These are phyloP conservation scores for Stylophora pistillata DNA, from an alignment of 64 coral and sea anemone species.

Conservation along the genomic window DNA sequence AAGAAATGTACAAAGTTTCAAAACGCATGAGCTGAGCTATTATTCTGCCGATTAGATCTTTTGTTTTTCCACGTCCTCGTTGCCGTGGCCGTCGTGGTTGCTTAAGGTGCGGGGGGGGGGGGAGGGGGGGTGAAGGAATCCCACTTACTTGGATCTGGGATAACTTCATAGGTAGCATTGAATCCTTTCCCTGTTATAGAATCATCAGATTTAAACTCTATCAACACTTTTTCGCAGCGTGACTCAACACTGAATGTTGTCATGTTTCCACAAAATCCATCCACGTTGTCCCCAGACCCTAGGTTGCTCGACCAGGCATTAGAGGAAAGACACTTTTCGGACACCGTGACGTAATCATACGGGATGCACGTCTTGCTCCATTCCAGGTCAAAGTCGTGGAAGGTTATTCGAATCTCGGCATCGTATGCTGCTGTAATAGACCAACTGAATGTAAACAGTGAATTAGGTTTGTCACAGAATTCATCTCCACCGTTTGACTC, in stretches of 20 bases:
- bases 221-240: conserved; percentile 43
- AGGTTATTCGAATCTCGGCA: conserved; percentile 45
- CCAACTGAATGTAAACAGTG: neutral
- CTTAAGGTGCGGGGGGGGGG: too few species aligned
- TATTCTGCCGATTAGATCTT: too few species aligned
- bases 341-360: conserved; percentile 70
- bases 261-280: conserved; percentile 62
- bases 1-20: too few species aligned
- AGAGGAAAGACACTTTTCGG: conserved; percentile 39
- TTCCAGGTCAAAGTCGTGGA: conserved; percentile 85
- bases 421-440: conserved; percentile 3
- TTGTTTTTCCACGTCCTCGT: too few species aligned
- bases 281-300: neutral
- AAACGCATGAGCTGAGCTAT: too few species aligned
- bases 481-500: neutral
- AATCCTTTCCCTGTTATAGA: conserved; percentile 67
- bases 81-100: too few species aligned
- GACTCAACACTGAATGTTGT: conserved; percentile 68
- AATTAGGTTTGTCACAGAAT: neutral
- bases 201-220: conserved; percentile 70
- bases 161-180: conserved; percentile 68
- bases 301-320: conserved; percentile 34
- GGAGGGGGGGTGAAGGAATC: too few species aligned
- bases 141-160: conserved; percentile 45
- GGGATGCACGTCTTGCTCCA: conserved; percentile 71